Evolutionary conservation across 2,797 vertebrate species (phyloP).

Genomic region (Sebastolobus altivelis): DNA sequence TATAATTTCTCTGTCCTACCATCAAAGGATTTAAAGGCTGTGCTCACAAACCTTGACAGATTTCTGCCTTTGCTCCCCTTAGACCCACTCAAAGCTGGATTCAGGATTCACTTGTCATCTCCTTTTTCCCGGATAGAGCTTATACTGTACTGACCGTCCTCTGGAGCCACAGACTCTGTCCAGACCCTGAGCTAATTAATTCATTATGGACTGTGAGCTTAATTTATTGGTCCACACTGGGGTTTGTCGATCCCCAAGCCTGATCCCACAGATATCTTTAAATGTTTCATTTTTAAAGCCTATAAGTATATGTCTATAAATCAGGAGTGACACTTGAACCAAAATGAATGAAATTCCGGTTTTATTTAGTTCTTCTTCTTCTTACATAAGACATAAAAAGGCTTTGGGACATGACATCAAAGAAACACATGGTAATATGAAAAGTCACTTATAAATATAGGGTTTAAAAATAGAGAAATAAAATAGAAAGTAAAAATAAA

Average conservation of each 20-base stretch:
- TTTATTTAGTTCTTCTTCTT: background rate
- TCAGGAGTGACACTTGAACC: background rate
- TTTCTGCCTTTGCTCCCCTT: constrained; percentile 5
- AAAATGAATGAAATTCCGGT: background rate
- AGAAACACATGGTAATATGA: background rate
- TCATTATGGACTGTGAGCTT: constrained; percentile 15
- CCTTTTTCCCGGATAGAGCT: background rate
- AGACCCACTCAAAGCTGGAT: background rate
- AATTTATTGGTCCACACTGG: constrained; percentile 10
- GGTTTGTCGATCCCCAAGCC: background rate
- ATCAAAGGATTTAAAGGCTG: constrained; percentile 13
- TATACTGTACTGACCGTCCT: constrained; percentile 4
- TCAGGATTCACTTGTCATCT: constrained; percentile 21
- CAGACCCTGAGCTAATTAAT: constrained; percentile 29
- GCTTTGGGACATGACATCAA: background rate
- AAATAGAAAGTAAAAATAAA: background rate
- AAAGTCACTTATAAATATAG: background rate
- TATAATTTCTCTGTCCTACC: constrained; percentile 14
- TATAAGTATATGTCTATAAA: background rate
- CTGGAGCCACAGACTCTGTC: constrained; percentile 25
- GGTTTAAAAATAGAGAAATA: background rate
- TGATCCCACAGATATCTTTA: constrained; percentile 8
- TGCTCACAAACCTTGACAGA: constrained; percentile 19
- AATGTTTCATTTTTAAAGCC: background rate
- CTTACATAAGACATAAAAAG: background rate